phyloP scores from a whole-genome alignment of 2,888 invertebrate species.

The Lochmaea crataegi region DNA sequence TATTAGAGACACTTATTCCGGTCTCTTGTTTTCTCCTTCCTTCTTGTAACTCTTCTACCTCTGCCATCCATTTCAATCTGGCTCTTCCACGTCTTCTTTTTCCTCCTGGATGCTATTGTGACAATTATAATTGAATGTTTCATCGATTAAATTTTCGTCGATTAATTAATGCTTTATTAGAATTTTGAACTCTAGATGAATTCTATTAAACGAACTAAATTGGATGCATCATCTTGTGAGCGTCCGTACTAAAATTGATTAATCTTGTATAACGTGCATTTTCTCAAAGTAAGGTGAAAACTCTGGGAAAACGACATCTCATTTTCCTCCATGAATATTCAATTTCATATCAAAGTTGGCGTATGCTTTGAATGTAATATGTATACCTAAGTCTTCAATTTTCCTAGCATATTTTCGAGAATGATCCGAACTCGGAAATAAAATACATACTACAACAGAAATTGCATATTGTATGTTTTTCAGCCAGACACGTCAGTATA shows the following conservation, averaged over 20 bases:
- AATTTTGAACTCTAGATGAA: too few species aligned
- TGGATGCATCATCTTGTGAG: background rate
- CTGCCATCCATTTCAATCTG: too few species aligned
- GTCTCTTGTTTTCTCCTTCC: too few species aligned
- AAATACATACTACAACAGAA: constrained; percentile 22
- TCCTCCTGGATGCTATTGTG: too few species aligned
- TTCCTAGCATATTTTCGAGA: constrained; percentile 27
- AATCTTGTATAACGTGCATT: constrained; percentile 34
- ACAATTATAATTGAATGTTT: too few species aligned
- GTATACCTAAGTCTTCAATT: constrained; percentile 31
- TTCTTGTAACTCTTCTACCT: too few species aligned
- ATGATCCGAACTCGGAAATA: constrained; percentile 22
- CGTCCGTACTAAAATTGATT: constrained; percentile 31
- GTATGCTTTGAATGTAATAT: constrained; percentile 34
- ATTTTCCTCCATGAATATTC: constrained; percentile 41
- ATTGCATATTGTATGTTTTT: constrained; percentile 29
- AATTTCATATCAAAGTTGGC: constrained; percentile 35
- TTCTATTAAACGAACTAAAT: too few species aligned
- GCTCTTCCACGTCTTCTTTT: too few species aligned
- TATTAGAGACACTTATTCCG: too few species aligned
- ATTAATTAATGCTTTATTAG: too few species aligned
- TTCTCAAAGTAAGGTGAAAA: constrained; percentile 39
- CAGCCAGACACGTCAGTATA: constrained; percentile 6
- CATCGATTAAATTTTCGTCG: too few species aligned
- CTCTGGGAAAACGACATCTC: constrained; percentile 36